Evolutionary conservation across 2,113 vertebrate species (phyloP), one percentile per base, ranked within the genome.

Genomic region (Malurus elegans): DNA sequence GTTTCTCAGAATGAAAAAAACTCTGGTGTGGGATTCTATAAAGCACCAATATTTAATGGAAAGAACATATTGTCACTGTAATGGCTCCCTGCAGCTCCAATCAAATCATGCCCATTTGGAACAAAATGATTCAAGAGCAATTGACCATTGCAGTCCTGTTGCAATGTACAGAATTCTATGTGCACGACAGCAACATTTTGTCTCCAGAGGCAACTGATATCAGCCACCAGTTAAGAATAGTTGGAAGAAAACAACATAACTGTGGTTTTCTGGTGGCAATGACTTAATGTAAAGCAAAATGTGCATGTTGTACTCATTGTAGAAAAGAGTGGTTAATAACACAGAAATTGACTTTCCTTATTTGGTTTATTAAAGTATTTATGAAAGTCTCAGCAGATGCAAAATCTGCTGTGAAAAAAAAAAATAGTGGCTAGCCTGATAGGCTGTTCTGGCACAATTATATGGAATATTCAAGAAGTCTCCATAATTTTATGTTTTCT

Each of bases 251-350:
- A 1, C 4, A 90, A 15, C 21, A 24, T 34, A 78, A 26, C 5
- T 15, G 24, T 28, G 38, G 1, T 4, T 78, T 78, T 74, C 28
- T 65, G 19, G 23, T 20, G 18, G 48, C 11, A 72, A 28, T 61
- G 5, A 44, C 53, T 20, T 44, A 23, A 4, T 29, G 23, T 45
- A 91, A 73, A 71, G 8, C 4, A 79, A 89, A 69, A 4, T 7
- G 1, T 8, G 2, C 5, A 9, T 6, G 2, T 31, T 44, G 3
- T 69, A 34, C 3, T 10, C 51, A 9, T 13, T 36, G 8, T 5
- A 5, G 56, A 57, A 60, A 65, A 31, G 73, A 32, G 5, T 58
- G 10, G 32, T 4, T 45, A 48, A 45, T 10, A 83, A 8, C 6
- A 40, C 7, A 67, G 29, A 6, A 54, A 57, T 86, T 79, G 71